phyloP scores from a whole-genome alignment of 64 coral and sea anemone species.

The Pocillopora damicornis region DNA sequence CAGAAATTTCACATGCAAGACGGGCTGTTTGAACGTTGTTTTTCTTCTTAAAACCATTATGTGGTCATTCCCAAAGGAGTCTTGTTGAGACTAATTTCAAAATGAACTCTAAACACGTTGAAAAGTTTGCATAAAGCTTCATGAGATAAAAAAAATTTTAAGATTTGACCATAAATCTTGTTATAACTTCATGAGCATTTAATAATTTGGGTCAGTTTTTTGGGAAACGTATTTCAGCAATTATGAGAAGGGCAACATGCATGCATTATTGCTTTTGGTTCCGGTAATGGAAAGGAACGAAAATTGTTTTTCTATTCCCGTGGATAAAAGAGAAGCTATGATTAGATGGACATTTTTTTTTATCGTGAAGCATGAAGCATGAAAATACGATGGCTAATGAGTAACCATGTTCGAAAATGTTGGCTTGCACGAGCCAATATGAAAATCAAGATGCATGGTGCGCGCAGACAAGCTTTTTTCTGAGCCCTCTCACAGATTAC shows the following conservation, averaged over 20 bases:
- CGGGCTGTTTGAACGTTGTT: neutral
- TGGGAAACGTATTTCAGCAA: neutral
- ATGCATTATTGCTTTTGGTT: neutral
- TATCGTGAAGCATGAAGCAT: too few species aligned
- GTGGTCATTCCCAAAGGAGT: neutral
- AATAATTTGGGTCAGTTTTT: neutral
- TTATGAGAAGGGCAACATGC: neutral
- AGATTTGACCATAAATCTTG: neutral
- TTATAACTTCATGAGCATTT: neutral
- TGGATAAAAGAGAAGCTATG: neutral
- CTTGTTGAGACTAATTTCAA: neutral
- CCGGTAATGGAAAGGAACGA: neutral
- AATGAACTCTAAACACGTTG: neutral
- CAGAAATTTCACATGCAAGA: neutral
- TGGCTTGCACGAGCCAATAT: too few species aligned
- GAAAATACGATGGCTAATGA: too few species aligned
- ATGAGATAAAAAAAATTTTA: neutral
- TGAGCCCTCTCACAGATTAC: neutral
- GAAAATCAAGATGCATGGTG: too few species aligned
- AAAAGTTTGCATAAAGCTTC: conserved; percentile 27
- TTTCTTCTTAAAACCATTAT: neutral
- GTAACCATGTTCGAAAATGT: too few species aligned
- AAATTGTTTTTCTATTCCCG: neutral
- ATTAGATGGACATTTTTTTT: neutral
- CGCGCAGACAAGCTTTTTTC: too few species aligned